These are phyloP conservation scores for Eupeodes latifasciatus DNA, from an alignment of 2,888 invertebrate genomes.

Conservation along the genomic window DNA sequence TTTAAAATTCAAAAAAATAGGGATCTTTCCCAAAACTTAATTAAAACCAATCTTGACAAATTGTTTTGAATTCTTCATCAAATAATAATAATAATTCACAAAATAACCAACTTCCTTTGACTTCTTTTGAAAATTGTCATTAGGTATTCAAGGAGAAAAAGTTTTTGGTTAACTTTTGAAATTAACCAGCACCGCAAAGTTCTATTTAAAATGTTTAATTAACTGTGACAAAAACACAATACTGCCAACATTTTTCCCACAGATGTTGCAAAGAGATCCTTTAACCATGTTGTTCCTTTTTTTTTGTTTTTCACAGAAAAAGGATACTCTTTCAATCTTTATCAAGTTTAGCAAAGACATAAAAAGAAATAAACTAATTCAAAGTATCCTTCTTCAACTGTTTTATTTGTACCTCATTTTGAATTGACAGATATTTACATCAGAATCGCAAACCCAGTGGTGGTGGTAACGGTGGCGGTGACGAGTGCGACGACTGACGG, in stretches of 20 bases:
- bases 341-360: neutral
- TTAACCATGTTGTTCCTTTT: neutral
- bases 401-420: conserved; percentile 18
- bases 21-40: no score
- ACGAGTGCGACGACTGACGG: neutral
- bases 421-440: conserved; percentile 33
- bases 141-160: conserved; percentile 10
- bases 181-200: conserved; percentile 42
- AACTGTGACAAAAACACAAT: conserved; percentile 44
- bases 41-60: no score
- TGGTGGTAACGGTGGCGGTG: neutral
- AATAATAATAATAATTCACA: neutral
- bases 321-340: neutral
- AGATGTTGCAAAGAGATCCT: conserved; percentile 20
- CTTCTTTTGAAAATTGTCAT: neutral
- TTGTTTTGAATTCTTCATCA: no score
- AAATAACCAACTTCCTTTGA: neutral
- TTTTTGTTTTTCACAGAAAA: neutral
- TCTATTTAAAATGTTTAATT: conserved; percentile 27
- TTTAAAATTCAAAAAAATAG: no score
- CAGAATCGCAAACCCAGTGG: neutral
- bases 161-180: conserved; percentile 40
- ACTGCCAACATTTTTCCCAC: conserved; percentile 22
- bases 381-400: conserved; percentile 11
- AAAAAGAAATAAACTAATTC: conserved; percentile 4